Percentiles rank a stretch among this genome's conserved stretches.
Conservation (phyloP, 2,888 invertebrate genomes). For the Eristalinus aeneus region DNA sequence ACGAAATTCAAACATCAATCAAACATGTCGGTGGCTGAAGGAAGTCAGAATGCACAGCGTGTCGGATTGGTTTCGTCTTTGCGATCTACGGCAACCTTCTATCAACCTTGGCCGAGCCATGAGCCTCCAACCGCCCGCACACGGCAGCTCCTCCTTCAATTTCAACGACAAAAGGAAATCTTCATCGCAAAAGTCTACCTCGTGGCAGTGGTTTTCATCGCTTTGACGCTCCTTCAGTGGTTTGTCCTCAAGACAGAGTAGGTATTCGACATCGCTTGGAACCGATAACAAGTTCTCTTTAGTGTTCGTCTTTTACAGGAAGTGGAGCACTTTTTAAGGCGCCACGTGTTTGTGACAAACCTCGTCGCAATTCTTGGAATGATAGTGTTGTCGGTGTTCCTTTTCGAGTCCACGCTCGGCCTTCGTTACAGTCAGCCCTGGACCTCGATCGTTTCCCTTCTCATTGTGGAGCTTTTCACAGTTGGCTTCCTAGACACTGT, state of each 20-base stretch:
- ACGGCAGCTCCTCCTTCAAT: not conserved
- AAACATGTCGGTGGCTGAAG: not conserved
- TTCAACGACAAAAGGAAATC: not conserved
- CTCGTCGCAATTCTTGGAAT: not conserved
- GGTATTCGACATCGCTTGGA: not conserved
- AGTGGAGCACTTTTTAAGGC: not conserved
- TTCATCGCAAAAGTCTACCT: constrained; percentile 27
- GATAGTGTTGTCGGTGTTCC: not conserved
- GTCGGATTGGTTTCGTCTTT: not conserved
- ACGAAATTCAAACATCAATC: not conserved
- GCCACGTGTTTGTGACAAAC: not conserved
- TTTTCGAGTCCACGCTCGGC: not conserved
- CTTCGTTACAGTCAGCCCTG: not conserved
- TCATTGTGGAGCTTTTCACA: not conserved
- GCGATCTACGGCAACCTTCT: not conserved
- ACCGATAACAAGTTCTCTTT: not conserved
- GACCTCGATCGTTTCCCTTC: not conserved
- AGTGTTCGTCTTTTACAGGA: not conserved
- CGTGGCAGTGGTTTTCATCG: not conserved
- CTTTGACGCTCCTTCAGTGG: constrained; percentile 18
- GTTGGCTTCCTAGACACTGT: not conserved
- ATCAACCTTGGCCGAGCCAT: not conserved
- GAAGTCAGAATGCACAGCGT: not conserved
- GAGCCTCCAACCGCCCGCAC: not conserved
- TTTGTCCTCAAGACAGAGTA: constrained; percentile 5